Percentiles rank a stretch among this genome's conserved stretches.
Conservation (phyloP, 2,113 vertebrate species). For the Tiliqua scincoides region DNA sequence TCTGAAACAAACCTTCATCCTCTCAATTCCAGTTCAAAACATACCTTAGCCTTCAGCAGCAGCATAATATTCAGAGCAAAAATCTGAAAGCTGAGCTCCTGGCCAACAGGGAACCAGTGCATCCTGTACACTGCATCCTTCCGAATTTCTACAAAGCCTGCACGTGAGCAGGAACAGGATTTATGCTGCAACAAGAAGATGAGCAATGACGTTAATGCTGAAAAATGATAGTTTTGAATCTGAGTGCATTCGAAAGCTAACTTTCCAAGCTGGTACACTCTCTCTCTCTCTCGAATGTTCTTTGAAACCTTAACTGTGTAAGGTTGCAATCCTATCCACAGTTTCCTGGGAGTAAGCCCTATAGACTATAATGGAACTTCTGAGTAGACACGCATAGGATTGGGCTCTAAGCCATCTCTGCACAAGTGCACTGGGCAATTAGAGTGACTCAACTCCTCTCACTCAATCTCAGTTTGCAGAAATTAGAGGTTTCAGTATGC, state of each 20-base stretch:
- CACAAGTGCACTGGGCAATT: background rate
- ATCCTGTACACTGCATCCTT: accelerated
- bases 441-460: background rate
- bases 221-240: background rate
- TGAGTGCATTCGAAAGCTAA: background rate
- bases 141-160: background rate
- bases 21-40: slow-evolving; percentile 31
- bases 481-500: background rate
- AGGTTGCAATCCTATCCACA: too few relatives aligned
- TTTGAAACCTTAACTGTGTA: background rate
- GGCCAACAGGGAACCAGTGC: background rate
- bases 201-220: background rate
- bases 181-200: background rate
- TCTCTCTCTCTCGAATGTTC: background rate
- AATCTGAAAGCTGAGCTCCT: slow-evolving; percentile 5
- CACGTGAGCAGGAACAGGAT: background rate
- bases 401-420: background rate
- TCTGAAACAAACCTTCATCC: slow-evolving; percentile 58
- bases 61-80: slow-evolving; percentile 12
- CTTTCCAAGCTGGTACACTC: background rate
- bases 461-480: background rate
- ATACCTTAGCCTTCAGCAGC: slow-evolving; percentile 18
- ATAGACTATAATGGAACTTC: too few relatives aligned
- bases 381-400: too few relatives aligned
- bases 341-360: too few relatives aligned